Evolutionary conservation across 1,140 invertebrate genomes (phyloP), one percentile per base, ranked within the genome.

Genomic region (Drosophila bipectinata): DNA sequence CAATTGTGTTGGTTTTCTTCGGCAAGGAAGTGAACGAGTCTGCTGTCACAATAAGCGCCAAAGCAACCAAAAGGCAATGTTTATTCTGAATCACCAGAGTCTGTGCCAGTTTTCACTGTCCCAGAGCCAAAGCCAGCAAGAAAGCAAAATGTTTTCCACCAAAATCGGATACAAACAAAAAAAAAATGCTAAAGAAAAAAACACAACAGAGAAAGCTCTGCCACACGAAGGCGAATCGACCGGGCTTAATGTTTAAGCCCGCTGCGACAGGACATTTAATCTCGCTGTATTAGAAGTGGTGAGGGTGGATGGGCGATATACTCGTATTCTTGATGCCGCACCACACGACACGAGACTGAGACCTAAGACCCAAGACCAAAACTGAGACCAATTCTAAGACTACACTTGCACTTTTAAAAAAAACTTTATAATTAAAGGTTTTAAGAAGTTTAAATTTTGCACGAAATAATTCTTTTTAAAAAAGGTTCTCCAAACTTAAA

Each of bases 211-310:
- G 18, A 47, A 47, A 47, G 51, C 63, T 28, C 24, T 55, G 67
- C 51, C 63, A n/a, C 62, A 56, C 52, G 49, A 41, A 56, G 63
- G 49, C 39, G 66, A 68, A 69, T 68, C 67, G 83, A 82, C 62
- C 51, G 61, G 34, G 79, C 79, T 88, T 89, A 88, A 60, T 77
- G 84, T 77, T 41, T 72, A 88, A 88, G 83, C 76, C 79, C 75
- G 72, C 76, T 88, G 79, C 79, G 83, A 89, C 83, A 88, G 83
- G 83, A 88, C 84, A 88, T 88, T 88, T 88, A 88, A 88, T 89
- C 83, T 89, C 63, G 67, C 73, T 83, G 83, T 89, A 88, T 83
- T 89, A 83, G 68, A 59, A 59, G 59, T 39, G 71, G 69, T 76
- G 61, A 53, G 64, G 55, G 45, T 5, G 52, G 30, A 1, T 44